Evolutionary conservation across 1,140 invertebrate species (phyloP).

Genomic region (Archivesica marissinica): DNA sequence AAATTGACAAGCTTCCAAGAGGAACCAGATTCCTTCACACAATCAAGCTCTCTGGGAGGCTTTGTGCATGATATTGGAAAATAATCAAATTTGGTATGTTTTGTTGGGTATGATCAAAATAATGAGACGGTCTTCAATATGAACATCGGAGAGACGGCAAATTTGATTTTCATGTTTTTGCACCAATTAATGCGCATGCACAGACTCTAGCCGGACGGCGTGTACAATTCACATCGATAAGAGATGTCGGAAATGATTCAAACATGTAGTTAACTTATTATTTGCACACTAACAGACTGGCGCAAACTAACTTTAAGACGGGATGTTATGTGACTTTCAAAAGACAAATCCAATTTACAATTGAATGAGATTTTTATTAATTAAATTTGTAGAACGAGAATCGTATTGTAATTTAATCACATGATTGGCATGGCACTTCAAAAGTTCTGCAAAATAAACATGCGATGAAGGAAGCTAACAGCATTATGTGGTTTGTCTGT

Average conservation of each 20-base stretch:
- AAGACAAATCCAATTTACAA: slow-evolving; percentile 29
- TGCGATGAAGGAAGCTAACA: slow-evolving; percentile 3
- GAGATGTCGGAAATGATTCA: slow-evolving; percentile 28
- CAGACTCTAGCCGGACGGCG: neutral
- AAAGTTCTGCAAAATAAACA: slow-evolving; percentile 31
- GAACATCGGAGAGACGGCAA: slow-evolving; percentile 27
- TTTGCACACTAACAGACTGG: slow-evolving; percentile 18
- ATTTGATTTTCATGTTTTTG: slow-evolving; percentile 62
- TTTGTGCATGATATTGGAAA: slow-evolving; percentile 49
- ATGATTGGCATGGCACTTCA: slow-evolving; percentile 40
- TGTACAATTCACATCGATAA: neutral
- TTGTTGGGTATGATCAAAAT: slow-evolving; percentile 58
- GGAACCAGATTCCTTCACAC: slow-evolving; percentile 43
- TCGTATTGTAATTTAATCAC: slow-evolving; percentile 61
- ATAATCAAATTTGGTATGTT: slow-evolving; percentile 59
- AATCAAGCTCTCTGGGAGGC: slow-evolving; percentile 27
- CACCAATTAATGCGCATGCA: slow-evolving; percentile 31
- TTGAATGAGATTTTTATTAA: slow-evolving; percentile 59
- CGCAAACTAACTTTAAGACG: neutral
- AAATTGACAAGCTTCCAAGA: slow-evolving; percentile 42
- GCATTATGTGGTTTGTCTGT: slow-evolving; percentile 25
- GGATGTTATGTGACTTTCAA: neutral
- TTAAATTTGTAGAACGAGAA: slow-evolving; percentile 45
- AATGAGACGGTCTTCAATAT: slow-evolving; percentile 45
- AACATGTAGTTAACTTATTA: slow-evolving; percentile 30